These are phyloP conservation scores for Rhinogobius similis DNA, from an alignment of 2,113 vertebrate genomes.

Conservation along the genomic window DNA sequence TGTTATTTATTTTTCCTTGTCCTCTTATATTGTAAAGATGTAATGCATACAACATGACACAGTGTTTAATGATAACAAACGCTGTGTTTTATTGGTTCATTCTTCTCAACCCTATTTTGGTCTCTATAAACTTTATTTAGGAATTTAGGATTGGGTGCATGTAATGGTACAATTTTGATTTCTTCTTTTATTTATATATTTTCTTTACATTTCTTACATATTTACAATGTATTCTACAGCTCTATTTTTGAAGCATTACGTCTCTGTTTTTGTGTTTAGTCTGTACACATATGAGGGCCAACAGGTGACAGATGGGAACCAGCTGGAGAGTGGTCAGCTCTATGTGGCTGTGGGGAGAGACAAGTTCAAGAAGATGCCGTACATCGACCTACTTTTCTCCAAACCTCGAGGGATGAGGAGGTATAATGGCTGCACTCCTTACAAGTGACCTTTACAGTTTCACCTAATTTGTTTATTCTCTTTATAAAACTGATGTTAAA, in stretches of 20 bases:
- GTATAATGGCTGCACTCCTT: conserved; percentile 72
- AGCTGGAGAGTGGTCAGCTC: conserved; percentile 91
- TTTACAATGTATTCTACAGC: no score
- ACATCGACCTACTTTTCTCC: conserved; percentile 85
- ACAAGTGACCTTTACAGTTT: not conserved
- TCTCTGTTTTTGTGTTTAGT: conserved; percentile 61
- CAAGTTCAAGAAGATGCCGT: conserved; percentile 90
- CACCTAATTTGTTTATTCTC: not conserved
- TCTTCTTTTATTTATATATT: no score
- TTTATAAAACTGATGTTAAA: not conserved
- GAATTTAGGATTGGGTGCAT: not conserved
- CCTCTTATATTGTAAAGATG: not conserved
- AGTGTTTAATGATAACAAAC: not conserved
- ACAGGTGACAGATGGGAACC: conserved; percentile 81
- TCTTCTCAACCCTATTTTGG: not conserved
- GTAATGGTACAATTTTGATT: no score
- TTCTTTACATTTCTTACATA: no score
- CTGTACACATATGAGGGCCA: conserved; percentile 89
- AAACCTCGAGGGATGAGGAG: conserved; percentile 80
- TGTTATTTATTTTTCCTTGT: not conserved
- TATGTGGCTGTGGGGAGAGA: conserved; percentile 96
- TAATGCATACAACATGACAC: not conserved
- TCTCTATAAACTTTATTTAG: not conserved
- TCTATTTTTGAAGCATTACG: no score
- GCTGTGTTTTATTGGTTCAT: not conserved